Percentiles rank a stretch among this genome's conserved stretches.
These are phyloP conservation scores for Xiphias gladius DNA, from an alignment of 2,113 vertebrate genomes.

Conservation along the genomic window DNA sequence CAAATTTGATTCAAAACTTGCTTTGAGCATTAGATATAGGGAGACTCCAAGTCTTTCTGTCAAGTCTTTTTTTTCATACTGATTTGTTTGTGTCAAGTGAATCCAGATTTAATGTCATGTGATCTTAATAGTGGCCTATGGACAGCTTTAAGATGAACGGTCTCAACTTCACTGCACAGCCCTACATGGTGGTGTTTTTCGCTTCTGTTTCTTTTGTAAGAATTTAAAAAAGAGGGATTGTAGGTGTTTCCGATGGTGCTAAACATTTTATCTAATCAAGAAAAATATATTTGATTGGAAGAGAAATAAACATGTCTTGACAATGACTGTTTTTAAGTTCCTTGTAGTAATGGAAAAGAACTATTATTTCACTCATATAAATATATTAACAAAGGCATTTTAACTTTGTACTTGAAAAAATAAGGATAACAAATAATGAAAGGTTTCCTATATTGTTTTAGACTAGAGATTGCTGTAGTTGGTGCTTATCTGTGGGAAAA, in stretches of 20 bases:
- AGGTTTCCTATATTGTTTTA: constrained; percentile 97
- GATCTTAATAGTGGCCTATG: constrained; percentile 71
- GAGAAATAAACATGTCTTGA: constrained; percentile 92
- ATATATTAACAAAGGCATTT: constrained; percentile 96
- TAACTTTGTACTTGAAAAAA: constrained; percentile 99
- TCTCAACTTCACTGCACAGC: constrained; percentile 88
- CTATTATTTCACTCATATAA: constrained; percentile 98
- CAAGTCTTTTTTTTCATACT: constrained; percentile 67
- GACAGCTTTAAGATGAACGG: constrained; percentile 80
- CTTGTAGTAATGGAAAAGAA: constrained; percentile 92
- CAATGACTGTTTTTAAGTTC: constrained; percentile 96
- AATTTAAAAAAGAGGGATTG: constrained; percentile 85
- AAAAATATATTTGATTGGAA: constrained; percentile 91
- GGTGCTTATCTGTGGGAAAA: constrained; percentile 96
- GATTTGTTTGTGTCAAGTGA: constrained; percentile 77
- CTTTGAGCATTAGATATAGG: constrained; percentile 75
- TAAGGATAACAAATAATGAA: constrained; percentile 83
- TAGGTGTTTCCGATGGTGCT: constrained; percentile 96
- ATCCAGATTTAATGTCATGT: constrained; percentile 76
- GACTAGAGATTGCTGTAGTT: constrained; percentile 98
- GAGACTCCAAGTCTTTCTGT: constrained; percentile 69
- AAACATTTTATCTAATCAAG: constrained; percentile 96
- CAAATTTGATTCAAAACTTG: constrained; percentile 81
- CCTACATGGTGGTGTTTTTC: constrained; percentile 82
- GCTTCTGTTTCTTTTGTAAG: constrained; percentile 78